phyloP scores from a whole-genome alignment of 2,888 invertebrate species.

The Amiota minor region DNA sequence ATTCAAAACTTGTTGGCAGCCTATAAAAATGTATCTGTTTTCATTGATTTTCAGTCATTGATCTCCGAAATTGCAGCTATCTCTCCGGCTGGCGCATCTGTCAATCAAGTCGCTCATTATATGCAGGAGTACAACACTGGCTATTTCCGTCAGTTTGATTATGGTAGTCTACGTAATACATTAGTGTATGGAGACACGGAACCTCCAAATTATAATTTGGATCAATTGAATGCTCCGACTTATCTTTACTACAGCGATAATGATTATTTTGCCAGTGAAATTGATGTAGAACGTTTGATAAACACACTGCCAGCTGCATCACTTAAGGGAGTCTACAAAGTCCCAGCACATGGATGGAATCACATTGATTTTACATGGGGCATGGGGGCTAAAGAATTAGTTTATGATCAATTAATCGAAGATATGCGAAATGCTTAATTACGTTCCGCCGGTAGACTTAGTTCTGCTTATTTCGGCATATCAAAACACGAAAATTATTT shows the following conservation, averaged over 20 bases:
- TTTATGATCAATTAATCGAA: conserved; percentile 55
- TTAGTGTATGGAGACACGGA: conserved; percentile 50
- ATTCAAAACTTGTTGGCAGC: neutral
- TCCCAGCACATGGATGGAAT: conserved; percentile 62
- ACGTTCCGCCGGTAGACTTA: neutral
- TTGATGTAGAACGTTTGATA: conserved; percentile 62
- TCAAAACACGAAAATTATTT: no score
- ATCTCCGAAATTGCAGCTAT: conserved; percentile 64
- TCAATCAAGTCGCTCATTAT: conserved; percentile 63
- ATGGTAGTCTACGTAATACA: conserved; percentile 54
- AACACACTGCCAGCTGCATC: conserved; percentile 41
- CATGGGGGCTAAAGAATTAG: conserved; percentile 53
- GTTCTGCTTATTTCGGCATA: no score
- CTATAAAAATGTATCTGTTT: no score
- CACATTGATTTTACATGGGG: conserved; percentile 65
- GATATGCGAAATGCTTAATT: conserved; percentile 54
- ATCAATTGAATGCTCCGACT: conserved; percentile 52
- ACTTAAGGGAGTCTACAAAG: conserved; percentile 54
- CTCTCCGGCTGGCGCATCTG: conserved; percentile 62
- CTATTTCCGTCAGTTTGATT: conserved; percentile 59
- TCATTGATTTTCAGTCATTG: conserved; percentile 44
- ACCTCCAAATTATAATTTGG: conserved; percentile 55
- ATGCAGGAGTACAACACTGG: conserved; percentile 63
- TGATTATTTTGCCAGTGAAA: conserved; percentile 61
- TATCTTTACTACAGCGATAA: conserved; percentile 66